Base-by-base conservation (phyloP, 2,888 invertebrate genomes). In the Celastrina argiolus region DNA sequence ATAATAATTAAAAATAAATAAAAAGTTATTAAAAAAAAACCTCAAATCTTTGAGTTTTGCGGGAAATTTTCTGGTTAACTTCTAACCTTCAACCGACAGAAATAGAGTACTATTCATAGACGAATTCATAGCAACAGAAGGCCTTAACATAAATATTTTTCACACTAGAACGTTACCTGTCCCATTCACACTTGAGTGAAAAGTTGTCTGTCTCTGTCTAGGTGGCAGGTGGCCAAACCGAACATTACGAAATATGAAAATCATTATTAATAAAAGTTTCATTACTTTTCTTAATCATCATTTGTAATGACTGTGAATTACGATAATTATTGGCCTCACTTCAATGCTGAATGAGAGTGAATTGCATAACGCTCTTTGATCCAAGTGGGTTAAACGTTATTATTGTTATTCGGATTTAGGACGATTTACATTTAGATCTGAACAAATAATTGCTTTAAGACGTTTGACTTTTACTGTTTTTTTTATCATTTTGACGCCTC, bases 61-160 rank as follows among this genome's bases (percentile, higher is more conserved):
- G 74, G 74, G 77, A 75, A 75, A 74, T 76, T 78, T 74, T 67
- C 59, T 70, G 67, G 68, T 67, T 67, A 76, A 69, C 69, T 64
- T 71, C 70, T 85, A 87, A 89, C 90, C 90, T 91, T 90, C 88
- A 81, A 74, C 74, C 75, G 75, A 79, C 84, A 78, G 82, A 88
- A 88, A 89, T 89, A 89, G 75, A 78, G 67, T 76, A 79, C 83
- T 84, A 89, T 85, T 86, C 83, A 84, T 87, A 89, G 86, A 77
- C 74, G 76, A 79, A 83, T 82, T 82, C 84, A 82, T 83, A 83
- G 83, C 80, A 81, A 84, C 83, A 79, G 81, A 82, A 85, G 88
- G 85, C 87, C 88, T 88, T 88, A 89, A 81, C 88, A 88, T 87
- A 69, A 88, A 90, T 90, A 89, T 89, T 90, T 90, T 90, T 89